These are phyloP conservation scores for Sorex araneus DNA, from an alignment of 2,113 vertebrate species.

Conservation along the genomic window DNA sequence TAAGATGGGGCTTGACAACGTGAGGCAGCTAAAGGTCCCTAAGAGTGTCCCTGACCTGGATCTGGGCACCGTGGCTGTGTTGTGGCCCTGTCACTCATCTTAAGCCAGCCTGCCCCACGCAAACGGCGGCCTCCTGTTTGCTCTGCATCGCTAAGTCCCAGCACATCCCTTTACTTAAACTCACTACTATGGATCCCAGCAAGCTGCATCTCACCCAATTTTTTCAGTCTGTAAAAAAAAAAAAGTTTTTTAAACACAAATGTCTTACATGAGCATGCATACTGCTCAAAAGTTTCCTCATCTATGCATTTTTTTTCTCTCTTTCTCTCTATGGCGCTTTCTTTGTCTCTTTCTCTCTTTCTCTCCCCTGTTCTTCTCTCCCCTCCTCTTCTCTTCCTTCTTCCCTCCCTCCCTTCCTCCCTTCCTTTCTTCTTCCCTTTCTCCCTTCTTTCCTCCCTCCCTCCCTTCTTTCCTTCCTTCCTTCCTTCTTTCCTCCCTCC, in stretches of 20 bases:
- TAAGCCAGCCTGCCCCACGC: background rate
- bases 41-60: background rate
- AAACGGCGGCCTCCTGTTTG: background rate
- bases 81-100: background rate
- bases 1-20: background rate
- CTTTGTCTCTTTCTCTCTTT: too few relatives aligned
- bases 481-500: too few relatives aligned
- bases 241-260: constrained; percentile 39
- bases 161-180: background rate
- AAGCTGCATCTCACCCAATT: background rate
- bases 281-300: background rate
- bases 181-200: background rate
- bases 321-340: too few relatives aligned
- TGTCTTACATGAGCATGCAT: constrained; percentile 33
- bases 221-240: constrained; percentile 7
- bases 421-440: too few relatives aligned
- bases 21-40: background rate
- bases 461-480: too few relatives aligned
- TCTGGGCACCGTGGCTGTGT: rapidly evolving
- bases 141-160: too few relatives aligned
- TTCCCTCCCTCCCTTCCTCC: too few relatives aligned
- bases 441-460: too few relatives aligned
- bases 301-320: background rate
- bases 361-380: too few relatives aligned
- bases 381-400: too few relatives aligned